phyloP scores from a whole-genome alignment of 2,797 vertebrate species.

The Pseudopleuronectes americanus region DNA sequence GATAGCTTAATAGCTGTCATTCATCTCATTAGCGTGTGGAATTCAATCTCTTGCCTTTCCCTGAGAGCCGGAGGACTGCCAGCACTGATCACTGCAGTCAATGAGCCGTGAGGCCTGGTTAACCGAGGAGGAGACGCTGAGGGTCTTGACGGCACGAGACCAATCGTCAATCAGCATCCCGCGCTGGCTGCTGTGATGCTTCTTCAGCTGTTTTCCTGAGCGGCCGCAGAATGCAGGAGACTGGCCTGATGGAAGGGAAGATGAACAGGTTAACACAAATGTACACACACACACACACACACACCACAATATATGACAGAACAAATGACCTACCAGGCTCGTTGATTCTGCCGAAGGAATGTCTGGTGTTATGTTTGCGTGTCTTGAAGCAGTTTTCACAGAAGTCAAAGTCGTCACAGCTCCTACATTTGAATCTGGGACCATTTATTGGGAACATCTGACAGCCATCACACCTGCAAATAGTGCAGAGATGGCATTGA shows the following conservation, averaged over 20 bases:
- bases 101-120: constrained; percentile 96
- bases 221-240: constrained; percentile 94
- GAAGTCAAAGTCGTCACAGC: constrained; percentile 98
- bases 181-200: constrained; percentile 90
- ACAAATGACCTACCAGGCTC: constrained; percentile 89
- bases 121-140: constrained; percentile 94
- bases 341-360: constrained; percentile 97
- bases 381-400: constrained; percentile 98
- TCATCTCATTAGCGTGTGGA: not conserved
- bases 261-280: not conserved
- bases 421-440: constrained; percentile 96
- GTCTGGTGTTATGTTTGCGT: constrained; percentile 93
- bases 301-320: not conserved
- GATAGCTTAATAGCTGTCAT: constrained; percentile 9
- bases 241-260: constrained; percentile 85
- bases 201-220: constrained; percentile 95
- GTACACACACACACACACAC: not conserved
- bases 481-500: not conserved
- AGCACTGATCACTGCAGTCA: constrained; percentile 94
- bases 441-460: constrained; percentile 99
- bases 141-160: constrained; percentile 95
- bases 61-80: constrained; percentile 98
- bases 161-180: constrained; percentile 97
- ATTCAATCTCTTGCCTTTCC: constrained; percentile 88
- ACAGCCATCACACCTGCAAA: constrained; percentile 94